Percentiles rank a stretch among this genome's conserved stretches.
phyloP scores from a whole-genome alignment of 1,140 invertebrate genomes.

The Macrobrachium rosenbergii region DNA sequence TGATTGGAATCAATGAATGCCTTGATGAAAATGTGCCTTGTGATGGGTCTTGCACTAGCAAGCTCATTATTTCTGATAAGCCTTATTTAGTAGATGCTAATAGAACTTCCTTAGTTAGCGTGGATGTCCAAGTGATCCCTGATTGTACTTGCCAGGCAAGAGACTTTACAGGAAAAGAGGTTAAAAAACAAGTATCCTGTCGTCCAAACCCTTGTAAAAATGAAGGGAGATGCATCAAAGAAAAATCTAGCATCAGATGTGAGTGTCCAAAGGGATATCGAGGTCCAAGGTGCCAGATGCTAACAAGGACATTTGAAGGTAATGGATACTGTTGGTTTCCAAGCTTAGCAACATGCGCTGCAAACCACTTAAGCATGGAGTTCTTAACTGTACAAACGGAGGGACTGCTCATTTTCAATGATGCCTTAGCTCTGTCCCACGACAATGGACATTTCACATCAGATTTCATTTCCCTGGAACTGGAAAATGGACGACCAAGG shows the following conservation, averaged over 20 bases:
- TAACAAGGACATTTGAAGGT: slow-evolving; percentile 90
- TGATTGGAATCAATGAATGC: slow-evolving; percentile 98
- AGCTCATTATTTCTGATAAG: slow-evolving; percentile 86
- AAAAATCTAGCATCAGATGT: slow-evolving; percentile 77
- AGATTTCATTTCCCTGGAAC: slow-evolving; percentile 95
- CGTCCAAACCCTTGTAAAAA: slow-evolving; percentile 92
- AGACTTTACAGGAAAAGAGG: slow-evolving; percentile 88
- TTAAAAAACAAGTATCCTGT: slow-evolving; percentile 76
- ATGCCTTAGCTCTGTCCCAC: slow-evolving; percentile 94
- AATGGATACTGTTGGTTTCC: slow-evolving; percentile 97
- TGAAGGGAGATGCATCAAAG: slow-evolving; percentile 91
- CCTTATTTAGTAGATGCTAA: slow-evolving; percentile 98
- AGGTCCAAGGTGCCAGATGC: slow-evolving; percentile 96
- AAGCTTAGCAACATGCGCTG: slow-evolving; percentile 94
- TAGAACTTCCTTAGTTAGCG: slow-evolving; percentile 93
- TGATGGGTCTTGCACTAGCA: slow-evolving; percentile 95
- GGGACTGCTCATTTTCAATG: slow-evolving; percentile 96
- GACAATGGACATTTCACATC: slow-evolving; percentile 85
- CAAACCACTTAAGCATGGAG: slow-evolving; percentile 93
- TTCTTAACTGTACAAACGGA: slow-evolving; percentile 92
- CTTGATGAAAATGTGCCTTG: slow-evolving; percentile 95
- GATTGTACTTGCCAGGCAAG: slow-evolving; percentile 92
- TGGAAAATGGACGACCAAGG: slow-evolving; percentile 91
- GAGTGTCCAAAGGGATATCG: slow-evolving; percentile 91
- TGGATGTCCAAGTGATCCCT: slow-evolving; percentile 84